Base-by-base conservation (phyloP, 2,113 vertebrate genomes). In the Ophthalmolycus amberensis region DNA sequence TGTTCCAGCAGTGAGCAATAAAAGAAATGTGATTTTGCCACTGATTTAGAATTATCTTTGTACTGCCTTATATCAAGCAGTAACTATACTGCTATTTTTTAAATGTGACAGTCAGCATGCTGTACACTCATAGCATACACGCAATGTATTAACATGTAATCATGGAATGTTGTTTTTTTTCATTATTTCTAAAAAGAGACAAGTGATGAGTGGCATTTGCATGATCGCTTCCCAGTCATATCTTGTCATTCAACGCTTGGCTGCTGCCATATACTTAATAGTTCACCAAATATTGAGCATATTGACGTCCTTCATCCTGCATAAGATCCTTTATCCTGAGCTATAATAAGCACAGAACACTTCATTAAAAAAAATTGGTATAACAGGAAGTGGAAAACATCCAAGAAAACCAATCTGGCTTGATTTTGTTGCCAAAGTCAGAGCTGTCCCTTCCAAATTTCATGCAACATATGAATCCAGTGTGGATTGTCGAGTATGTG, bases 1-100 rank as follows among this genome's bases (percentile, higher is more conserved):
- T 88, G 75, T 81, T 77, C 76, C 85, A 89, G 82, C 72, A 84
- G 85, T 75, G 44, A 82, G 66, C 82, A 88, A 83, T 86, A 90
- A 90, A 86, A 80, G 60, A 25, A 82, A 88, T 68, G 54, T 69
- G 79, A 87, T 90, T 79, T 85, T 79, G 58, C 56, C 62, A 68
- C 52, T 78, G 71, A 85, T 76, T 83, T 38, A 20, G 8, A 50
- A 50, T 62, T 20, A 69, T 38, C 29, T 68, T 25, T 34, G 27
- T 18, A 34, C 38, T 48, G 65, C 48, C 54, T 67, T 58, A 40
- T 54, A 54, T 64, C n/a, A 5, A 66, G 22, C 14, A 71, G 62
- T 86, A 83, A 88, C 88, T 74, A 82, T 82, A 18, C 22, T n/a
- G 29, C 9, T 12, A 37, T 63, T 42, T 63, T 14, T 60, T 60